Evolutionary conservation across 2,113 vertebrate species (phyloP), one percentile per base, ranked within the genome.

Genomic region (Hydrolagus affinis): DNA sequence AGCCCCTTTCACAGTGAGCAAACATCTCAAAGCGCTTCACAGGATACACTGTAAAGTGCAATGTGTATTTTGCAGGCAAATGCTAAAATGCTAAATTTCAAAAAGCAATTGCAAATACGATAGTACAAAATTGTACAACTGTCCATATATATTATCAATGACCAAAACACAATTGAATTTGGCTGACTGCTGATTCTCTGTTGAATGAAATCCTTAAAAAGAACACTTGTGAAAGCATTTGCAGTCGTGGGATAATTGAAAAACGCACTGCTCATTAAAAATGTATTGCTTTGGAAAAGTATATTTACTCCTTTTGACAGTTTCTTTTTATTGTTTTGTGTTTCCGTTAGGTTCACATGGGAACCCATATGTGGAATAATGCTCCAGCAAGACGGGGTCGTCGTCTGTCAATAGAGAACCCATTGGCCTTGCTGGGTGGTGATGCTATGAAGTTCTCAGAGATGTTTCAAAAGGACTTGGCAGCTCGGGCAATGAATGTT

Each of bases 281-380:
- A 11, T 74, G 21, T 64, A 70, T 74, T 74, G 44, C 69, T 57
- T 30, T 64, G 59, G 60, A 71, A 85, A 19, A 57, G 70, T 73
- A 11, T 21, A 32, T 57, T 73, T 75, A 62, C n/a, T 23, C 11
- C n/a, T 8, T 30, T n/a, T 23, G 11, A 30, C 71, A 9, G n/a
- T 62, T 85, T 59, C 32, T 85, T 85, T 23, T 85, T 64, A 59
- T 21, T 62, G 23, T 85, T 85, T 85, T 83, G 28, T 83, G 78
- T 83, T 83, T 25, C 17, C 14, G 25, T 83, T 92, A 99, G 98
- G 98, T 99, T 88, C 98, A 99, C 91, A 99, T 99, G 98, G 98
- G 98, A 86, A 99, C 98, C 8, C 97, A 99, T 91, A 98, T 99
- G 98, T 99, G 98, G 98, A 99, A 99, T 94, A 99, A 99, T 0